A percentile compares a stretch with the other conserved stretches of the same genome.
These are phyloP conservation scores for Empidonax traillii DNA, from an alignment of 2,113 vertebrate genomes.

Conservation along the genomic window DNA sequence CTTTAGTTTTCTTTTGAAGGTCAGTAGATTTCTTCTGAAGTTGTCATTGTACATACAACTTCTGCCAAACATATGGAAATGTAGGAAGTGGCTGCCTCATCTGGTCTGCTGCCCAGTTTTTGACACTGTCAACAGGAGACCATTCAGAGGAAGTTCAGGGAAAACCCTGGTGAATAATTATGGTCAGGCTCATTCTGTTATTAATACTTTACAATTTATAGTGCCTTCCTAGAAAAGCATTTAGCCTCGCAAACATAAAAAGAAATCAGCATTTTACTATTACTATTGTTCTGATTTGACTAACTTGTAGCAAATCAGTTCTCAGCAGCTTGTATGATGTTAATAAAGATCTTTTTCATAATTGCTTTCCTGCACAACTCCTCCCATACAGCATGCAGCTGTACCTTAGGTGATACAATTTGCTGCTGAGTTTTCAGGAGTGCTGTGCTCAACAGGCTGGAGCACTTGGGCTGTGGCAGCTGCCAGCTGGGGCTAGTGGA, in stretches of 20 bases:
- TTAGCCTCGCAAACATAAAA: neutral
- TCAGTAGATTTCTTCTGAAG: neutral
- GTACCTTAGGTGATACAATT: neutral
- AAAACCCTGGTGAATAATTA: constrained; percentile 10
- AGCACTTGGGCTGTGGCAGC: no score
- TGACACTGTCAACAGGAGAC: neutral
- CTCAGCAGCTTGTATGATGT: neutral
- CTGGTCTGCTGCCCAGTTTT: neutral
- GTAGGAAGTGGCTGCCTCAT: neutral
- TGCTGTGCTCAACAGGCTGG: neutral
- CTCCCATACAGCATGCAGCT: neutral
- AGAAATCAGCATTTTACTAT: neutral
- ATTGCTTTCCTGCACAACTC: neutral
- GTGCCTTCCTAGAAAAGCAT: neutral
- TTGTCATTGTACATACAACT: neutral
- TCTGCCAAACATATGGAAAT: constrained; percentile 21
- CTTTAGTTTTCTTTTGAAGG: neutral
- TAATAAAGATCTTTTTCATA: neutral
- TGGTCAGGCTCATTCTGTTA: neutral
- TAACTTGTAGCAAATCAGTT: neutral
- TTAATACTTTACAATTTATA: neutral
- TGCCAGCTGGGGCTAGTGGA: no score
- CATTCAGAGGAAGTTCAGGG: constrained; percentile 18
- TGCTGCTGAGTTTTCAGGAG: neutral
- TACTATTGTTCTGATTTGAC: neutral